Percentiles rank a stretch among this genome's conserved stretches.
Evolutionary conservation across 64 coral and sea anemone species (phyloP).

Genomic region (Porites lutea): DNA sequence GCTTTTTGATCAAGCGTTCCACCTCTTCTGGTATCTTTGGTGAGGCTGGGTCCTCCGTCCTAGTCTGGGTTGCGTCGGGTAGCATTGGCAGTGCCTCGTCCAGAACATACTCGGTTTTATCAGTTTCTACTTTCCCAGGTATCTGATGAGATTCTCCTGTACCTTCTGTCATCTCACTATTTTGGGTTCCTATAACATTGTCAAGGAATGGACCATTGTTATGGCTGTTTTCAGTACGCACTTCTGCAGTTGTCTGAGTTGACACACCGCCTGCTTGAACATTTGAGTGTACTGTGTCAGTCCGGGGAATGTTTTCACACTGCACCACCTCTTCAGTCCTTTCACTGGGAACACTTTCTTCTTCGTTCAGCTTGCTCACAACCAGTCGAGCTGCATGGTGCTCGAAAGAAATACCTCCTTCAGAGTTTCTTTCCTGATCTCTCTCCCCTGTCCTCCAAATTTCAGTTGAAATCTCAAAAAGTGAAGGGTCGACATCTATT

Average conservation of each 20-base stretch:
- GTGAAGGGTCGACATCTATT: slow-evolving; percentile 19
- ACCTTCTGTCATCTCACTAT: neutral
- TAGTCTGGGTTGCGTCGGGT: neutral
- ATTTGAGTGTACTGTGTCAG: neutral
- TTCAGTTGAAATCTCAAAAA: slow-evolving; percentile 16
- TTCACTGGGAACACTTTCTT: neutral
- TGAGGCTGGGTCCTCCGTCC: neutral
- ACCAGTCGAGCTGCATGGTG: slow-evolving; percentile 13
- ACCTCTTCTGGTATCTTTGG: slow-evolving; percentile 4
- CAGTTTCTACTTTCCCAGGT: neutral
- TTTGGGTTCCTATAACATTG: neutral
- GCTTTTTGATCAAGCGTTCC: neutral
- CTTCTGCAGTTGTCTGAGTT: neutral
- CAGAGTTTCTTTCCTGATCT: neutral
- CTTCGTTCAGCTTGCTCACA: neutral
- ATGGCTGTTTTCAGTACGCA: neutral
- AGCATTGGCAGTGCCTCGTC: neutral
- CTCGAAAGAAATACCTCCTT: neutral
- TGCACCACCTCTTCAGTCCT: neutral
- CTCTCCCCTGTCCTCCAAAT: neutral
- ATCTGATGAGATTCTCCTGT: neutral
- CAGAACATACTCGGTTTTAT: neutral
- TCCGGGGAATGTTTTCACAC: neutral
- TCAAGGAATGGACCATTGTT: neutral
- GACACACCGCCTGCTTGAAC: neutral